Evolutionary conservation across 2,113 vertebrate genomes (phyloP).

Genomic region (Channa maculata): DNA sequence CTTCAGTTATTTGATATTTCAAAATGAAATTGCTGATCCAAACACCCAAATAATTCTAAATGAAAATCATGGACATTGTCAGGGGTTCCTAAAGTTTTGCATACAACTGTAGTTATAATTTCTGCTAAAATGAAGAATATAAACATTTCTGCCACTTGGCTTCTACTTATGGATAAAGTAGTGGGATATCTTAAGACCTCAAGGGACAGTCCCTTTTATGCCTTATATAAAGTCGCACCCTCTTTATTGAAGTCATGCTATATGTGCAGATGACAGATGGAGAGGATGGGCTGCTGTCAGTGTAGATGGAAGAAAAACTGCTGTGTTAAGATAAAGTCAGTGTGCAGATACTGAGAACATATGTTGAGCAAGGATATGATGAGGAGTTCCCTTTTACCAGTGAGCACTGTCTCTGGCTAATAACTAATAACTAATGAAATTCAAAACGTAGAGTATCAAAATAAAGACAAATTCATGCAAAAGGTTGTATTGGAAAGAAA

Average conservation of each 20-base stretch:
- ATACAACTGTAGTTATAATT: no score
- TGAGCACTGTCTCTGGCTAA: not conserved
- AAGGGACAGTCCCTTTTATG: not conserved
- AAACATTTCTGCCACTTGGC: no score
- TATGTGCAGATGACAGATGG: not conserved
- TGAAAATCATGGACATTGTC: no score
- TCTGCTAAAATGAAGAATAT: no score
- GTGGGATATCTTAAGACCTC: no score
- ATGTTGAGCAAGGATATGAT: conserved; percentile 4
- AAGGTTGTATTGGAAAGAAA: not conserved
- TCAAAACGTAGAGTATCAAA: no score
- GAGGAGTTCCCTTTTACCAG: not conserved
- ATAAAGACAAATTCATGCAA: not conserved
- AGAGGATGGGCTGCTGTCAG: not conserved
- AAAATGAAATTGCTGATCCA: no score
- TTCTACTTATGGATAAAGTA: no score
- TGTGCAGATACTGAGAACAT: conserved; percentile 26
- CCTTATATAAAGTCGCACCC: not conserved
- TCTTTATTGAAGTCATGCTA: not conserved
- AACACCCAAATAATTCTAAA: no score
- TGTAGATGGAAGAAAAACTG: conserved; percentile 4
- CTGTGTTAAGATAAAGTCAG: conserved; percentile 27
- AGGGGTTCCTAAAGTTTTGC: no score
- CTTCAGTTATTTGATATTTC: no score
- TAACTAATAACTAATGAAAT: no score